Conservation (phyloP, 2,888 invertebrate species). For the Gymnosoma rotundatum region DNA sequence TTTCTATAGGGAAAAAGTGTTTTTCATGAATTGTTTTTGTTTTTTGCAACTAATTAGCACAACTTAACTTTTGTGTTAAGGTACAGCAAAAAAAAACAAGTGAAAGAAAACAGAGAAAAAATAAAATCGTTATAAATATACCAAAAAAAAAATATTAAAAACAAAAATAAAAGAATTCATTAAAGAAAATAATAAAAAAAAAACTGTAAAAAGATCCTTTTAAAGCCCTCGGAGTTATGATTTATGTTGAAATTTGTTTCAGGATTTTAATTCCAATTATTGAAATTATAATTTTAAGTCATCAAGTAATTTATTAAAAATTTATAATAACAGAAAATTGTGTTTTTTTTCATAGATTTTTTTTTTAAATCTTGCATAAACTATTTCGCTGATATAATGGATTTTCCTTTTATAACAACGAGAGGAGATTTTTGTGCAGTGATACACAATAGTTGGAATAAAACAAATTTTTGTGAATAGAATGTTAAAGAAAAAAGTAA, state of each 20-base stretch:
- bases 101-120: too few species aligned
- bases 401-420: background rate
- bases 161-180: background rate
- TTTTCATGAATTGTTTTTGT: conserved; percentile 53
- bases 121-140: background rate
- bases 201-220: background rate
- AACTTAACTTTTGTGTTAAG: conserved; percentile 52
- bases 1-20: conserved; percentile 34
- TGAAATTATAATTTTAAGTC: conserved; percentile 15
- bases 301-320: conserved; percentile 2
- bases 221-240: background rate
- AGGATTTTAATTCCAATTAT: conserved; percentile 1
- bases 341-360: background rate
- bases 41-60: conserved; percentile 62
- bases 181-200: background rate
- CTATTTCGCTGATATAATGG: background rate
- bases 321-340: background rate
- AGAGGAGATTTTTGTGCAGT: too few species aligned
- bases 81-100: background rate
- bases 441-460: background rate
- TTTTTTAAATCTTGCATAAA: background rate
- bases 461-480: background rate
- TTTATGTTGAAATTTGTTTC: background rate
- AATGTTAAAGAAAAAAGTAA: background rate
- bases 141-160: background rate